Evolutionary conservation across 2,113 vertebrate genomes (phyloP).

Genomic region (Hirundichthys speculiger): DNA sequence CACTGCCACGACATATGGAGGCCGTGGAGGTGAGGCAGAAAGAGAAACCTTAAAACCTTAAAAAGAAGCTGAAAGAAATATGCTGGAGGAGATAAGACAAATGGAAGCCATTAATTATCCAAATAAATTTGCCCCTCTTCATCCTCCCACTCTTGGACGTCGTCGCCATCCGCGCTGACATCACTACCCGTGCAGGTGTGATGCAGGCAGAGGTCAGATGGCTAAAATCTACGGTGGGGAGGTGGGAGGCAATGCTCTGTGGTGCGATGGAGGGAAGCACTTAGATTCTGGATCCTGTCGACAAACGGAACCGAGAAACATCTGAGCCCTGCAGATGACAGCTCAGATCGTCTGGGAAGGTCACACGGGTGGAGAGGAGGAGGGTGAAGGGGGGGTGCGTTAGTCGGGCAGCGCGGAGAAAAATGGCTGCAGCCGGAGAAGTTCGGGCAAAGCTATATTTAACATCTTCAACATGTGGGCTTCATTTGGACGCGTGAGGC

Average conservation of each 20-base stretch:
- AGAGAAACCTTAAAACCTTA: too few species aligned
- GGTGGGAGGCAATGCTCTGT: constrained; percentile 1
- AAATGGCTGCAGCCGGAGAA: constrained; percentile 41
- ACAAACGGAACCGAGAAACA: constrained; percentile 26
- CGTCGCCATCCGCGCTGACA: constrained; percentile 6
- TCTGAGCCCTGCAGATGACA: constrained; percentile 13
- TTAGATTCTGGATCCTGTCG: not conserved
- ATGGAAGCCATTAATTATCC: constrained; percentile 19
- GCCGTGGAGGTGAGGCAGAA: not conserved
- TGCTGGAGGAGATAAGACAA: not conserved
- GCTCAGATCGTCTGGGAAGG: not conserved
- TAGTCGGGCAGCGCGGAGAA: constrained; percentile 20
- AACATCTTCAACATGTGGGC: constrained; percentile 77
- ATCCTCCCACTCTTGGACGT: constrained; percentile 15
- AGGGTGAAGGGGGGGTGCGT: not conserved
- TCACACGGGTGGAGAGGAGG: not conserved
- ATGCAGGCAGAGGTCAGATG: too few species aligned
- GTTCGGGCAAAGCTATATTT: constrained; percentile 75
- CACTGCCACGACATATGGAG: constrained; percentile 15
- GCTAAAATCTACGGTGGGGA: not conserved
- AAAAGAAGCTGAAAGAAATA: not conserved
- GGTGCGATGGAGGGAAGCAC: not conserved
- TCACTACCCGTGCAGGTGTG: not conserved
- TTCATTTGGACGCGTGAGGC: constrained; percentile 68
- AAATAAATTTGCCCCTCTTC: constrained; percentile 24